Evolutionary conservation across 1,140 invertebrate species (phyloP).

Genomic region (Ceratosolen solmsi): DNA sequence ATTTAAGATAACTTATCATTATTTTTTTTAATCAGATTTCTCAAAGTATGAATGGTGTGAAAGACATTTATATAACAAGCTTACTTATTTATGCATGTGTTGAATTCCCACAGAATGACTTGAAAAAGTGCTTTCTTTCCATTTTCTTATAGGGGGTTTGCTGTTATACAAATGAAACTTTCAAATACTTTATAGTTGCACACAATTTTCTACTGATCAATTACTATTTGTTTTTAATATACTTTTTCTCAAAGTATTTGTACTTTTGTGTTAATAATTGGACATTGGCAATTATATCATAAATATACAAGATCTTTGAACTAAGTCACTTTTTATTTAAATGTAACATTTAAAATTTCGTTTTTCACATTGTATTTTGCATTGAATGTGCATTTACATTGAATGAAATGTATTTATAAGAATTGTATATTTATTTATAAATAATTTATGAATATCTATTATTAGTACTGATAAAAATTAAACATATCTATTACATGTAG

Average conservation of each 20-base stretch:
- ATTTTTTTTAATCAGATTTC: constrained; percentile 39
- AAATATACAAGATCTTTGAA: constrained; percentile 28
- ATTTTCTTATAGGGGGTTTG: background rate
- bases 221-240: background rate
- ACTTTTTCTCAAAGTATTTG: background rate
- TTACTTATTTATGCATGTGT: background rate
- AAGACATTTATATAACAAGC: constrained; percentile 52
- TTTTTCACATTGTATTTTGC: constrained; percentile 32
- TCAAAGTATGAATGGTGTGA: constrained; percentile 45
- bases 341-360: constrained; percentile 30
- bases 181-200: background rate
- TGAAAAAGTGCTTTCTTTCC: constrained; percentile 15
- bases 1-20: constrained; percentile 30
- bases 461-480: background rate
- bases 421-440: constrained; percentile 19
- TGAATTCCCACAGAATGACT: constrained; percentile 42
- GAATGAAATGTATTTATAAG: constrained; percentile 30
- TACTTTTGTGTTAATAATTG: background rate
- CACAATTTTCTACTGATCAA: background rate
- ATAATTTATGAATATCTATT: background rate
- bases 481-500: too few relatives aligned
- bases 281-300: background rate
- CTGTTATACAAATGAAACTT: constrained; percentile 32
- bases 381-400: constrained; percentile 49
- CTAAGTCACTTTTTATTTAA: constrained; percentile 27